Evolutionary conservation across 2,797 vertebrate species (phyloP), one percentile per base, ranked within the genome.

Genomic region (Agapornis canus): DNA sequence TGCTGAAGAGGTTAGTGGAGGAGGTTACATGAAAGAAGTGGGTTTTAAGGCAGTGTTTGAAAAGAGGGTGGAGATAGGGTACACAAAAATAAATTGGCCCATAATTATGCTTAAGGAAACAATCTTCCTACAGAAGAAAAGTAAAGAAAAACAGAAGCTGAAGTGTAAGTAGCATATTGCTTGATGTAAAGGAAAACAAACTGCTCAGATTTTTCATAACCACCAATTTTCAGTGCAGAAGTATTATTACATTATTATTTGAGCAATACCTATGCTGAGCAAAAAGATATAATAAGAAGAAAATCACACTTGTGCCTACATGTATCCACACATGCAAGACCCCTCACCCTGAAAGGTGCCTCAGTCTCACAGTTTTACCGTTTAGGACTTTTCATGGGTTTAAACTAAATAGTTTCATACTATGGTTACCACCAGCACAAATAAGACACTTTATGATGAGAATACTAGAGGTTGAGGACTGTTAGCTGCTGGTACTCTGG

Each of bases 141-240:
- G 77, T 84, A 82, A 92, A 95, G 78, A 79, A 79, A 94, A 92
- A 49, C 73, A 95, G 82, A 72, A 91, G 47, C 56, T 4, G 8
- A 70, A 80, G 56, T 42, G 0, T 85, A 95, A 92, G 76, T 90
- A 86, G 81, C 45, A 68, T 79, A 90, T 92, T 93, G 75, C 15
- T 15, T 92, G 89, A 96, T 15, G 64, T 89, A 92, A 95, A 95
- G 78, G 81, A 89, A 96, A 95, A 92, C 90, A 96, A 93, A 77
- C 88, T 90, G 42, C 85, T 92, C 83, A 77, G 77, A 66, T 91
- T 86, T 97, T 93, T 89, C 87, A 71, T 85, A 95, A 77, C 90
- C 35, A 82, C 60, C 81, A 90, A 92, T 95, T 97, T 96, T 84
- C 81, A 82, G 1, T 22, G n/a, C 59, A 70, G 39, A 94, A 94